phyloP scores from a whole-genome alignment of 1,140 invertebrate genomes.

The Acromyrmex charruanus region DNA sequence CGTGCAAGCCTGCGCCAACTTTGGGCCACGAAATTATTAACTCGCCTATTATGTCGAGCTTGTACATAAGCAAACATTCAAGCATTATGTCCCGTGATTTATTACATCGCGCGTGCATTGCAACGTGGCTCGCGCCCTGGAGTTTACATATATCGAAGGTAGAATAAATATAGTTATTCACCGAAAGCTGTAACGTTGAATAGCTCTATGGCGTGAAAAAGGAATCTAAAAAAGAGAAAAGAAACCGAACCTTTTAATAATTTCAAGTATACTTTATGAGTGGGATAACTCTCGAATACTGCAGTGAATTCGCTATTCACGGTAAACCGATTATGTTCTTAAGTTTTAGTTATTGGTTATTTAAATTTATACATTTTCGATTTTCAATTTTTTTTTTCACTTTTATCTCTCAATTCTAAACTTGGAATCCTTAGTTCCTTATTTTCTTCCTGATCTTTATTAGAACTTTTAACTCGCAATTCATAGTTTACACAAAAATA shows the following conservation, averaged over 20 bases:
- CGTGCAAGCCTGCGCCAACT: conserved; percentile 56
- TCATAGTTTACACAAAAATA: background rate
- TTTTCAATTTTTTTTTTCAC: background rate
- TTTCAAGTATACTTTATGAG: background rate
- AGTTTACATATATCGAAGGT: conserved; percentile 48
- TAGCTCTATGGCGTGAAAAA: background rate
- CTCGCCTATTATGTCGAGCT: conserved; percentile 53
- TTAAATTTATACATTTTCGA: background rate
- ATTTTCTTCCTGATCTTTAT: background rate
- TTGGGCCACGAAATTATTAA: conserved; percentile 67
- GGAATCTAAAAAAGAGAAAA: background rate
- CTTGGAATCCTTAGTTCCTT: background rate
- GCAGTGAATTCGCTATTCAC: background rate
- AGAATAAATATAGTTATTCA: conserved; percentile 50
- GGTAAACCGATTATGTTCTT: background rate
- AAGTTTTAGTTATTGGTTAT: background rate
- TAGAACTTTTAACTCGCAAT: background rate
- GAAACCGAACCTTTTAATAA: background rate
- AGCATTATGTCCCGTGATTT: conserved; percentile 56
- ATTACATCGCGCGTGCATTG: conserved; percentile 40
- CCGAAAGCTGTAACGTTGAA: conserved; percentile 6
- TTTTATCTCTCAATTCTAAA: background rate
- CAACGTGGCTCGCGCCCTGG: background rate
- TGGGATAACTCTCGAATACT: background rate
- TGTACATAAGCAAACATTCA: conserved; percentile 46